Percentiles rank a stretch among this genome's conserved stretches.
Evolutionary conservation across 2,888 invertebrate genomes (phyloP).

Genomic region (Cheilosia grossa): DNA sequence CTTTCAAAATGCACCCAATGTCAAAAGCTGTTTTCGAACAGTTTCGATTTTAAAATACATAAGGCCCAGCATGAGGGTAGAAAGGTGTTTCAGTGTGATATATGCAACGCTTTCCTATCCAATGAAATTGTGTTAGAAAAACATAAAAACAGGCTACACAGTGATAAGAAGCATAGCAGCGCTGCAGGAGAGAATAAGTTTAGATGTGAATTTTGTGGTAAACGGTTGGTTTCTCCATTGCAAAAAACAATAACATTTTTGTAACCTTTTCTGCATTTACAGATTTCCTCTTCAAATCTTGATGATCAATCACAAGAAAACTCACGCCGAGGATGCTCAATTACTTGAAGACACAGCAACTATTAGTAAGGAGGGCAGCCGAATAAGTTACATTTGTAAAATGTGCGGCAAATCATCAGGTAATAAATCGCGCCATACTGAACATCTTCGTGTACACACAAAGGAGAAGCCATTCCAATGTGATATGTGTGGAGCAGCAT

Average conservation of each 20-base stretch:
- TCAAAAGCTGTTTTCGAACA: constrained; percentile 26
- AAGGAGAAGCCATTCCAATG: constrained; percentile 54
- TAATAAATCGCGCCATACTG: constrained; percentile 43
- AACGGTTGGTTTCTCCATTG: constrained; percentile 23
- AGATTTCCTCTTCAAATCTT: constrained; percentile 64
- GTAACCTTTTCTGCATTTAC: background rate
- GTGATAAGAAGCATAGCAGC: background rate
- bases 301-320: constrained; percentile 63
- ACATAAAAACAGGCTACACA: constrained; percentile 46
- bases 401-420: constrained; percentile 47
- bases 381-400: constrained; percentile 43
- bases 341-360: constrained; percentile 39
- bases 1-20: constrained; percentile 51
- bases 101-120: constrained; percentile 38
- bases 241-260: background rate
- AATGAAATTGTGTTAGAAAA: constrained; percentile 17
- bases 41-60: constrained; percentile 44
- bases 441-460: constrained; percentile 62
- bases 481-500: constrained; percentile 43
- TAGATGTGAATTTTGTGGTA: constrained; percentile 44
- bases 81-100: constrained; percentile 38
- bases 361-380: constrained; percentile 20
- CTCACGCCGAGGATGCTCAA: constrained; percentile 38
- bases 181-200: constrained; percentile 12
- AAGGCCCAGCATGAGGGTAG: constrained; percentile 32